A percentile compares a stretch with the other conserved stretches of the same genome.
phyloP scores from a whole-genome alignment of 2,797 vertebrate genomes.

The Oreortyx pictus region DNA sequence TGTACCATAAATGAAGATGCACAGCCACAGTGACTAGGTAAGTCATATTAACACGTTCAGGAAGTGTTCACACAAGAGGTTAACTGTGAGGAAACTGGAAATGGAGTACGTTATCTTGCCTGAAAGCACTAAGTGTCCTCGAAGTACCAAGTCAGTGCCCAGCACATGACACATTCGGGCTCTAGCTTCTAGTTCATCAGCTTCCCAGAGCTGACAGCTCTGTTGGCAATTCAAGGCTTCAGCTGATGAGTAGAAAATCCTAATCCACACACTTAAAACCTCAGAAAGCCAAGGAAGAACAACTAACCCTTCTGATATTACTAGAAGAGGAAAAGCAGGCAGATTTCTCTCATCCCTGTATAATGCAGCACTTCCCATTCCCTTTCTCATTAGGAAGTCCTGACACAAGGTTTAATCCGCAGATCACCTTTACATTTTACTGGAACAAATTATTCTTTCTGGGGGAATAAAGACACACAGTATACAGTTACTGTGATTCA shows the following conservation, averaged over 20 bases:
- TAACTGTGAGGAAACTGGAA: neutral
- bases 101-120: neutral
- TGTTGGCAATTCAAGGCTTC: neutral
- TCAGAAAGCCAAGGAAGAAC: neutral
- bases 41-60: neutral
- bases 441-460: constrained; percentile 5
- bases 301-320: neutral
- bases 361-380: neutral
- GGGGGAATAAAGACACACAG: constrained; percentile 30
- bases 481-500: constrained; percentile 40
- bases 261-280: neutral
- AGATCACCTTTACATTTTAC: neutral
- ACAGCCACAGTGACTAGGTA: rapidly evolving
- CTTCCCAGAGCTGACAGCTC: neutral
- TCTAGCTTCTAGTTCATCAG: neutral
- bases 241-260: neutral
- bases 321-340: neutral
- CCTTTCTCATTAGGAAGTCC: neutral
- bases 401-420: neutral
- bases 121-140: neutral
- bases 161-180: neutral
- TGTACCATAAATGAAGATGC: neutral
- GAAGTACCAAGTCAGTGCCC: neutral
- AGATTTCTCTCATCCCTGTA: neutral
- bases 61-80: neutral